phyloP scores from a whole-genome alignment of 2,113 vertebrate genomes.

The Misgurnus mizolepis region DNA sequence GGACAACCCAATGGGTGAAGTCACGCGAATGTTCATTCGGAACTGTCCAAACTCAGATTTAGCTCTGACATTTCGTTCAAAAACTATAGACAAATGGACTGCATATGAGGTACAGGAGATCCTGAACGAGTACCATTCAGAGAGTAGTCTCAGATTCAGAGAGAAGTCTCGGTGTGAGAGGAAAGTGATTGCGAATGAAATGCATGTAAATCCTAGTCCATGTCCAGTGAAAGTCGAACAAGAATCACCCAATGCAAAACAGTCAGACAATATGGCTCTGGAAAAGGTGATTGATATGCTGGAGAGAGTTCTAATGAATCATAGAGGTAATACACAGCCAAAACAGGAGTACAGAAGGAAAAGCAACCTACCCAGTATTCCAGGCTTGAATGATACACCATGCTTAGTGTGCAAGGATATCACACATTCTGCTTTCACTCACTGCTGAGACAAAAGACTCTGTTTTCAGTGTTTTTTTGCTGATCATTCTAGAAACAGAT shows the following conservation, averaged over 20 bases:
- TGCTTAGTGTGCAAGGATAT: conserved; percentile 20
- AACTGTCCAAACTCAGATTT: conserved; percentile 37
- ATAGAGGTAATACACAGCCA: background rate
- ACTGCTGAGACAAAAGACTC: conserved; percentile 19
- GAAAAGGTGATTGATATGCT: conserved; percentile 24
- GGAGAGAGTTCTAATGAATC: conserved; percentile 28
- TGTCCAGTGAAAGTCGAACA: no score
- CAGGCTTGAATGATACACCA: conserved; percentile 14
- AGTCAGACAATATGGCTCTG: no score
- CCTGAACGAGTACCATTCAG: conserved; percentile 35
- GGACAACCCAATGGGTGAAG: background rate
- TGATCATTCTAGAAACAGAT: conserved; percentile 31
- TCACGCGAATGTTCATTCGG: conserved; percentile 18
- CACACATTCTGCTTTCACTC: conserved; percentile 42
- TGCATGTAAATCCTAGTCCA: no score
- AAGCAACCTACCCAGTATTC: background rate
- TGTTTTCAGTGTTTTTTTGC: background rate
- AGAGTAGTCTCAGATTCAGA: background rate
- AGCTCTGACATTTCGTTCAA: background rate
- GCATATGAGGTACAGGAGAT: conserved; percentile 44
- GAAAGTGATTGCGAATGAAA: no score
- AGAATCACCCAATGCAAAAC: no score
- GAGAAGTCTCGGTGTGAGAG: no score
- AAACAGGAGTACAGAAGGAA: background rate
- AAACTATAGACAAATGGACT: conserved; percentile 33